Base-by-base conservation (phyloP, 2,888 invertebrate species). In the Troilus luridus region DNA sequence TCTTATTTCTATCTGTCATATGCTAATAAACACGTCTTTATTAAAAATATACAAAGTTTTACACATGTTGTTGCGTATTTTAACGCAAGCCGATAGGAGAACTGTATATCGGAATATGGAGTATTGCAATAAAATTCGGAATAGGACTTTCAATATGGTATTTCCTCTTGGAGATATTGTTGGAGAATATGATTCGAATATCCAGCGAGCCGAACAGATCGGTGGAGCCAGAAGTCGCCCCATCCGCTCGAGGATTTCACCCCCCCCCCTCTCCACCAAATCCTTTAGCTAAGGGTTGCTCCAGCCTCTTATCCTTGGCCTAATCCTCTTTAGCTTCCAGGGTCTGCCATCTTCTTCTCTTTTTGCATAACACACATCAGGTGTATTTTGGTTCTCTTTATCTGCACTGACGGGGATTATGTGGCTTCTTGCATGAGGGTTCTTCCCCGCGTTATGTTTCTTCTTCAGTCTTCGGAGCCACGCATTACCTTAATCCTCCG, bases 331-430 rank as follows among this genome's bases (percentile, higher is more conserved):
- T 56, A 85, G 85, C 81, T 58, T 85, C 56, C 11, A 56, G n/a
- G 56, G 85, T 41, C 72, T 41, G 72, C 85, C 54, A 56, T 85
- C 85, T 85, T 85, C 56, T 85, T 85, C 27, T 58, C 85, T 56
- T 85, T 85, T 85, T 85, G 56, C 56, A 85, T 85, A 77, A 77
- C 85, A 85, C 85, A 85, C 85, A 85, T 85, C 85, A 85, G 54
- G 56, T 85, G 85, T 85, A 85, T 58, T 85, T 85, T n/a, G 85
- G 85, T 56, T 85, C 21, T 56, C 21, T 85, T 85, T 54, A 85
- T 77, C 72, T 77, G 27, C 17, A 77, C 72, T 41, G 72, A 41
- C 72, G 41, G 72, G 72, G 72, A 77, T 77, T 41, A 77, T 77
- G 41, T 77, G 72, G 72, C 72, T 41, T 19, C 72, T 77, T 27